Evolutionary conservation across 2,888 invertebrate genomes (phyloP).

Genomic region (Calliopum simillimum): DNA sequence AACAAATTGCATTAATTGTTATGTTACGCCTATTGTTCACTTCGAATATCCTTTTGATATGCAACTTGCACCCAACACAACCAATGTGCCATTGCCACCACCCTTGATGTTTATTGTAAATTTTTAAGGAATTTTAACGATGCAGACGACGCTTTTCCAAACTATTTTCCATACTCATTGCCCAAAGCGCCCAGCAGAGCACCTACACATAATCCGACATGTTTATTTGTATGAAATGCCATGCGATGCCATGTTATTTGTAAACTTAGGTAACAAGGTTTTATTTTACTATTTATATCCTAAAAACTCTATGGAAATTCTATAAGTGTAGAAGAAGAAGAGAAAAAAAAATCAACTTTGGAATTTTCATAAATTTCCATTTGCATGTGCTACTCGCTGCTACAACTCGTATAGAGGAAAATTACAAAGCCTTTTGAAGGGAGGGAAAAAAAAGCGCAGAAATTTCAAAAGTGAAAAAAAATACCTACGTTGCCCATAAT

Average conservation of each 20-base stretch:
- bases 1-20: slow-evolving; percentile 59
- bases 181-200: slow-evolving; percentile 38
- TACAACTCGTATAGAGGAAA: no score
- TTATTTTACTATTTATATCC: not conserved
- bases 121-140: slow-evolving; percentile 62
- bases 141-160: slow-evolving; percentile 63
- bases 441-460: slow-evolving; percentile 6
- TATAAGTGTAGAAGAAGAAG: not conserved
- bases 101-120: not conserved
- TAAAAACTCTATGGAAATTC: slow-evolving; percentile 18
- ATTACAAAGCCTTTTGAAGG: not conserved
- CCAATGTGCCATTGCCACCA: not conserved
- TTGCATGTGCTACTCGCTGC: slow-evolving; percentile 35
- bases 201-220: slow-evolving; percentile 24
- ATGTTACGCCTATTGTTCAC: slow-evolving; percentile 53
- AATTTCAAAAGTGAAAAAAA: slow-evolving; percentile 11
- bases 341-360: slow-evolving; percentile 28
- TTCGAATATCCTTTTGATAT: slow-evolving; percentile 26
- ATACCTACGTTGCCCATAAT: slow-evolving; percentile 20
- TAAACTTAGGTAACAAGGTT: not conserved
- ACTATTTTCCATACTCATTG: slow-evolving; percentile 47
- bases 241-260: not conserved
- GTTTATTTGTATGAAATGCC: slow-evolving; percentile 23
- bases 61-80: slow-evolving; percentile 47
- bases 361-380: slow-evolving; percentile 57